A percentile compares a stretch with the other conserved stretches of the same genome.
Evolutionary conservation across 2,888 invertebrate genomes (phyloP).

Genomic region (Napeogenes sylphis): DNA sequence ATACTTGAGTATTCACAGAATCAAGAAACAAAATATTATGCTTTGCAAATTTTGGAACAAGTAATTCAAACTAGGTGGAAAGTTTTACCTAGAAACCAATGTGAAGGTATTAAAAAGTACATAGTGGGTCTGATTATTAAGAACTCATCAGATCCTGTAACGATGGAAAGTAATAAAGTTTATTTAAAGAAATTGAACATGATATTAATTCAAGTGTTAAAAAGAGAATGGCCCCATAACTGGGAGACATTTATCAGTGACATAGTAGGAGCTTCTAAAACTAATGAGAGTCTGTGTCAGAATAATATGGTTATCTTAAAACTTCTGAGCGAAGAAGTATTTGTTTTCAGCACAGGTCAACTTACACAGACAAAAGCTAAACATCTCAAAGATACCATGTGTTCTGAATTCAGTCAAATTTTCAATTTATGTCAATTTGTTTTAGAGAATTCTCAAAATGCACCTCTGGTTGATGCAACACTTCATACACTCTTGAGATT

Average conservation of each 20-base stretch:
- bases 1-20: constrained; percentile 98
- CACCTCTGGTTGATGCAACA: constrained; percentile 95
- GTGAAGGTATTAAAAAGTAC: constrained; percentile 99
- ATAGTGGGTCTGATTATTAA: constrained; percentile 99
- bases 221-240: constrained; percentile 99
- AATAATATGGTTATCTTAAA: constrained; percentile 99
- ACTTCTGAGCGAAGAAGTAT: constrained; percentile 98
- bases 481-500: constrained; percentile 97
- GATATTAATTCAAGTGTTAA: constrained; percentile 99
- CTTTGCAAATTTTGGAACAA: constrained; percentile 98
- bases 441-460: constrained; percentile 98
- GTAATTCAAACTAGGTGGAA: constrained; percentile 99
- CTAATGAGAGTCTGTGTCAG: constrained; percentile 98
- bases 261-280: constrained; percentile 99
- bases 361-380: constrained; percentile 99
- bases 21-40: constrained; percentile 99
- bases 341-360: constrained; percentile 98
- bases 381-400: constrained; percentile 99
- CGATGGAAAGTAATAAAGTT: constrained; percentile 95
- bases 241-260: constrained; percentile 99
- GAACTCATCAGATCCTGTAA: constrained; percentile 93
- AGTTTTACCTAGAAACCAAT: constrained; percentile 97
- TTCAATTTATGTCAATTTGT: constrained; percentile 99
- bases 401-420: constrained; percentile 98
- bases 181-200: constrained; percentile 99